phyloP scores from a whole-genome alignment of 2,113 vertebrate species.

The Mohoua ochrocephala region DNA sequence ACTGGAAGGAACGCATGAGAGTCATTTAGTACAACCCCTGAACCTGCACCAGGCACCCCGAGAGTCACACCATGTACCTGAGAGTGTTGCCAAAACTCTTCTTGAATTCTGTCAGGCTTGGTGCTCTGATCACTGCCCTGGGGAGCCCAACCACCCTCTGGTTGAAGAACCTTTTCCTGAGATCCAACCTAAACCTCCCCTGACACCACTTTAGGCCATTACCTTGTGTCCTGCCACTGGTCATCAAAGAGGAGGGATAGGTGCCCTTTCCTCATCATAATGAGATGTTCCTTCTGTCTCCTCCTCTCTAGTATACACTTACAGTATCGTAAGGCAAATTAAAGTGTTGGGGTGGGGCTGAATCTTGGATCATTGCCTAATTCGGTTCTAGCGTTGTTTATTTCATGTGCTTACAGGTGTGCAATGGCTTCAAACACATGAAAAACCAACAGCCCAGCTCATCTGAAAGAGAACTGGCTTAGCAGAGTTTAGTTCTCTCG shows the following conservation, averaged over 20 bases:
- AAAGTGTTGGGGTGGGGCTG: background rate
- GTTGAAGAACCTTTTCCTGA: too few relatives aligned
- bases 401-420: background rate
- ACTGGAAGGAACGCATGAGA: background rate
- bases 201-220: too few relatives aligned
- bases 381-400: background rate
- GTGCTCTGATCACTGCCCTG: too few relatives aligned
- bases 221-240: background rate
- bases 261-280: background rate
- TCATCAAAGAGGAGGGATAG: background rate
- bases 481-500: background rate
- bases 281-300: background rate
- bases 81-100: background rate
- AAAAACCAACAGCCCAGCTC: background rate
- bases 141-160: accelerated
- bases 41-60: too few relatives aligned
- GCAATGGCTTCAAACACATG: accelerated
- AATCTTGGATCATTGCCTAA: background rate
- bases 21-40: background rate
- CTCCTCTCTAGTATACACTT: too few relatives aligned
- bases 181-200: background rate
- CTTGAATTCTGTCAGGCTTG: background rate
- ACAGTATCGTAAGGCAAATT: background rate
- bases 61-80: background rate
- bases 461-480: background rate